Percentiles rank a stretch among this genome's conserved stretches.
These are phyloP conservation scores for Neogale vison DNA, from an alignment of 2,113 vertebrate genomes.

Conservation along the genomic window DNA sequence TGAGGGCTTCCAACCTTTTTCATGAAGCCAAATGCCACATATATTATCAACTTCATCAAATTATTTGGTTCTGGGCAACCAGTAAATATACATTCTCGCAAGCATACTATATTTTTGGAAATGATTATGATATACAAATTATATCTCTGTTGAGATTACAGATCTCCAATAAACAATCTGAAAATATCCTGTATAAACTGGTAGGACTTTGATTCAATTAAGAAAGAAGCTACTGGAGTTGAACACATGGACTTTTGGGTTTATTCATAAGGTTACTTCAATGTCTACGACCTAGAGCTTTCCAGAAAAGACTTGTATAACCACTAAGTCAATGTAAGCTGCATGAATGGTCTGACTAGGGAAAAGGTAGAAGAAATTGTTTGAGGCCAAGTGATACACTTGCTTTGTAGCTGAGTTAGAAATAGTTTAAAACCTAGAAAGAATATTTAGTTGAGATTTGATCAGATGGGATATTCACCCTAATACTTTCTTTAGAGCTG, in stretches of 20 bases:
- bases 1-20: not conserved
- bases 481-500: not conserved
- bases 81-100: not conserved
- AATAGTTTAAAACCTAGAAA: constrained; percentile 28
- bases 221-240: not conserved
- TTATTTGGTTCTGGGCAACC: not conserved
- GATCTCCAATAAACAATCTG: not conserved
- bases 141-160: not conserved
- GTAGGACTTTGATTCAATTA: not conserved
- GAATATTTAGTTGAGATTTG: not conserved
- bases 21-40: not conserved
- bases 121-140: not conserved
- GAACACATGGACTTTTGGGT: not conserved
- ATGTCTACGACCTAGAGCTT: not conserved
- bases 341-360: not conserved
- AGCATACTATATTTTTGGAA: not conserved
- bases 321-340: not conserved
- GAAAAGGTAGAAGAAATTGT: not conserved
- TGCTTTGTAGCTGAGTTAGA: not conserved
- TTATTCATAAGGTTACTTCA: not conserved
- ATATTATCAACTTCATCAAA: not conserved
- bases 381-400: not conserved
- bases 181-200: not conserved
- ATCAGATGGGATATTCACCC: not conserved
- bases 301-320: not conserved